Evolutionary conservation across 1,140 invertebrate species (phyloP).

Genomic region (Luehdorfia chinensis): DNA sequence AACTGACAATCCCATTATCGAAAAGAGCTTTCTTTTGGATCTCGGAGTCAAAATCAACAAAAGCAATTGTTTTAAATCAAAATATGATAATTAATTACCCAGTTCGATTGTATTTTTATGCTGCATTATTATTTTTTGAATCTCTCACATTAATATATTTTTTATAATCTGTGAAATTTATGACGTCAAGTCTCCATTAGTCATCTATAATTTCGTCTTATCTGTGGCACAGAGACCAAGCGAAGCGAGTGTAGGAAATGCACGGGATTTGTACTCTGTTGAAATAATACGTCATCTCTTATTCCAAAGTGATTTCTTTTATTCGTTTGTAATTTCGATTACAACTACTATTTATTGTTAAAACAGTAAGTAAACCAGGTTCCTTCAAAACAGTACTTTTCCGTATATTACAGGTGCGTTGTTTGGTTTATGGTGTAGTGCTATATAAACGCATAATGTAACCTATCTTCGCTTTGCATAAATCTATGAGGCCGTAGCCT

Average conservation of each 20-base stretch:
- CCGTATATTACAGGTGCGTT: constrained; percentile 48
- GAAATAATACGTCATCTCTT: constrained; percentile 70
- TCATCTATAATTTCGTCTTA: constrained; percentile 23
- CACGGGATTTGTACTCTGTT: constrained; percentile 64
- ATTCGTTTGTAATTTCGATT: constrained; percentile 46
- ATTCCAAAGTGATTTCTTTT: constrained; percentile 51
- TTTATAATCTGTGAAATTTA: no score
- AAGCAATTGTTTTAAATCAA: no score
- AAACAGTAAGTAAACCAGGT: constrained; percentile 61
- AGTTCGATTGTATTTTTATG: no score
- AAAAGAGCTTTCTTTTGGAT: no score
- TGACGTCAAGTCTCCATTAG: constrained; percentile 2
- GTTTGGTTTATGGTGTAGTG: constrained; percentile 63
- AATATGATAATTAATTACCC: no score
- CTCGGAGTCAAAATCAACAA: no score
- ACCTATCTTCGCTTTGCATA: constrained; percentile 68
- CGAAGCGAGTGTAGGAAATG: constrained; percentile 61
- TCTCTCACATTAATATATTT: no score
- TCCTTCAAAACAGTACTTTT: constrained; percentile 22
- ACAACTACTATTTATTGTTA: constrained; percentile 37
- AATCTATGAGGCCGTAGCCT: constrained; percentile 61
- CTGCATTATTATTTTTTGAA: no score
- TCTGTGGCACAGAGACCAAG: constrained; percentile 51
- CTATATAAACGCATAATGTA: constrained; percentile 74
- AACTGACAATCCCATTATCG: no score